Evolutionary conservation across 1,140 invertebrate genomes (phyloP).

Genomic region (Holcopasites calliopsidis): DNA sequence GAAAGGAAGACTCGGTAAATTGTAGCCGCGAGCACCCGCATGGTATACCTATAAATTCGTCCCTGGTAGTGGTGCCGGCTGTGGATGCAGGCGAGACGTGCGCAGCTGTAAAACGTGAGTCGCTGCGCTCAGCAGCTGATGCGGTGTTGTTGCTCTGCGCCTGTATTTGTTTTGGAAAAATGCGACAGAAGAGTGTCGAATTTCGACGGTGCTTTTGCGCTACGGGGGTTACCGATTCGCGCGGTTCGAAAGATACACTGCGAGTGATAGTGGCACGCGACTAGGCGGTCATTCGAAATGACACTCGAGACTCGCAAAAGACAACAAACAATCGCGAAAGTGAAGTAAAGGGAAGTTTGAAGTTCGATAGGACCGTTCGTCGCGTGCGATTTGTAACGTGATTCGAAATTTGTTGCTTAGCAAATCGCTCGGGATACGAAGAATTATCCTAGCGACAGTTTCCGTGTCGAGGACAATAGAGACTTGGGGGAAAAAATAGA

Average conservation of each 20-base stretch:
- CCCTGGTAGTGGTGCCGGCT: slow-evolving; percentile 50
- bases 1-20: background rate
- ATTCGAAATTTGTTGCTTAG: background rate
- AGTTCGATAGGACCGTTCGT: background rate
- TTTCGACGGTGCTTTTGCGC: slow-evolving; percentile 22
- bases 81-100: slow-evolving; percentile 60
- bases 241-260: background rate
- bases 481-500: slow-evolving; percentile 19
- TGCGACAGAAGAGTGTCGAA: slow-evolving; percentile 29
- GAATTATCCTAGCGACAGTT: background rate
- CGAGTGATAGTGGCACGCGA: slow-evolving; percentile 12
- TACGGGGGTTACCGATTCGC: background rate
- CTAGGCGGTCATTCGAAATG: background rate
- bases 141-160: slow-evolving; percentile 32
- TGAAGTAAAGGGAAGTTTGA: slow-evolving; percentile 15
- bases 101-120: slow-evolving; percentile 56
- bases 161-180: slow-evolving; percentile 50
- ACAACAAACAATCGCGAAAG: slow-evolving; percentile 15
- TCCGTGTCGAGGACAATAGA: background rate
- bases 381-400: background rate
- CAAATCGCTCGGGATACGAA: too few species aligned
- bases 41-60: slow-evolving; percentile 20
- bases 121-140: slow-evolving; percentile 56
- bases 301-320: background rate
- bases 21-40: slow-evolving; percentile 24